These are phyloP conservation scores for Neogobius melanostomus DNA, from an alignment of 2,113 vertebrate species.

Conservation along the genomic window DNA sequence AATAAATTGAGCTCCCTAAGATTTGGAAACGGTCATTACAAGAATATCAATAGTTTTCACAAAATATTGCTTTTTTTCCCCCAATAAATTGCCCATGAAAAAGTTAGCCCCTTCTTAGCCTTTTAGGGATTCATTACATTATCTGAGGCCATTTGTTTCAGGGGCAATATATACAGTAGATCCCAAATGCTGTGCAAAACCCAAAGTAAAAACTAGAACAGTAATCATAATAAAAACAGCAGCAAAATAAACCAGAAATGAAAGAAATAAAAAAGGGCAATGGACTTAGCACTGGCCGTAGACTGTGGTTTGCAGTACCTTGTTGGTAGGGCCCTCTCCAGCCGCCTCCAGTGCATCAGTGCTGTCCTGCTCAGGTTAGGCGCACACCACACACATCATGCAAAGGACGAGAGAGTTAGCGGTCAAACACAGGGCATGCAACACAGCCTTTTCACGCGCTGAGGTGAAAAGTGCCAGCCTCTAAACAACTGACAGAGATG, in stretches of 20 bases:
- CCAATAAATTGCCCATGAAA: background rate
- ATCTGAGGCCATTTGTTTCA: too few relatives aligned
- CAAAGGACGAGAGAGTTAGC: slow-evolving; percentile 86
- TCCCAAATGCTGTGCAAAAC: slow-evolving; percentile 23
- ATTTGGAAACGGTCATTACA: background rate
- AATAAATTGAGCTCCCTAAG: background rate
- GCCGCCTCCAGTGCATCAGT: slow-evolving; percentile 99
- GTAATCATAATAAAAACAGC: slow-evolving; percentile 46
- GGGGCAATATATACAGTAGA: background rate
- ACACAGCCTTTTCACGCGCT: slow-evolving; percentile 60
- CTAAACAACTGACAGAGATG: slow-evolving; percentile 34
- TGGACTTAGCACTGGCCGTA: slow-evolving; percentile 62
- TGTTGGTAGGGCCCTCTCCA: slow-evolving; percentile 94
- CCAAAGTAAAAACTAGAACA: slow-evolving; percentile 30
- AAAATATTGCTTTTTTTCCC: background rate
- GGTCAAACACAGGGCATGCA: slow-evolving; percentile 72
- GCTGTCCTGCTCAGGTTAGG: slow-evolving; percentile 97
- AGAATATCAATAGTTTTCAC: background rate
- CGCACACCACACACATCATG: slow-evolving; percentile 83
- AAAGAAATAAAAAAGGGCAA: slow-evolving; percentile 57
- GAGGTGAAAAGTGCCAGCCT: slow-evolving; percentile 60
- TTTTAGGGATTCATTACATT: background rate
- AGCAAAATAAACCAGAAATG: slow-evolving; percentile 50
- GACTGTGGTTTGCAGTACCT: slow-evolving; percentile 85
- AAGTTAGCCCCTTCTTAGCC: background rate